Conservation (phyloP, 2,888 invertebrate genomes). For the Pyralis farinalis region DNA sequence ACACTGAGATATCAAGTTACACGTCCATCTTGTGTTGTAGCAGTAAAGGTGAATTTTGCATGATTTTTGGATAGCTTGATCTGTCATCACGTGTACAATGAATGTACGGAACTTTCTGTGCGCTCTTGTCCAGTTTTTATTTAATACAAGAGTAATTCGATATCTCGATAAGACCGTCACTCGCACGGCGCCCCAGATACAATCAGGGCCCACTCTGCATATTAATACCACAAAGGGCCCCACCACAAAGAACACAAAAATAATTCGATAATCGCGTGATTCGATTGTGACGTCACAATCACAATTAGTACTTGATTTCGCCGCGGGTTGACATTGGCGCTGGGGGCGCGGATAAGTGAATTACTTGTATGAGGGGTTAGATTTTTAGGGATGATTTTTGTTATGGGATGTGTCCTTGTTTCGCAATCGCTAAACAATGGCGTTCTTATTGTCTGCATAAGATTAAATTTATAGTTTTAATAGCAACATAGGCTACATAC, state of each 20-base stretch:
- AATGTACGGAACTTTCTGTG: too few species aligned
- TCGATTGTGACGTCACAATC: conserved; percentile 53
- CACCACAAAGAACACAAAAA: conserved; percentile 52
- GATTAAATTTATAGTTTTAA: too few species aligned
- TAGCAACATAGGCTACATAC: too few species aligned
- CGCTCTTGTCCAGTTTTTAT: too few species aligned
- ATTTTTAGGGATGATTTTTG: conserved; percentile 15
- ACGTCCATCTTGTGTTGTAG: too few species aligned
- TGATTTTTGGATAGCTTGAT: too few species aligned
- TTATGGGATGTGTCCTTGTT: neutral
- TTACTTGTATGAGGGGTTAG: conserved; percentile 26
- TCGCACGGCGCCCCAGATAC: conserved; percentile 14
- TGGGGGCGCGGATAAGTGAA: conserved; percentile 35
- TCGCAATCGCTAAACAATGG: too few species aligned
- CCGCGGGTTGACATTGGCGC: conserved; percentile 12
- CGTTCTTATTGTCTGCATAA: too few species aligned
- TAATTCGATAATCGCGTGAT: conserved; percentile 65
- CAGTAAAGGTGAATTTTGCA: too few species aligned
- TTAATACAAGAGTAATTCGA: conserved; percentile 14
- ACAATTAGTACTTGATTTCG: conserved; percentile 43
- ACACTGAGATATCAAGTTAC: too few species aligned
- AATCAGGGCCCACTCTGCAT: conserved; percentile 19
- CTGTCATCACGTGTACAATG: too few species aligned
- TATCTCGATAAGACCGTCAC: conserved; percentile 12
- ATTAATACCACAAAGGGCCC: conserved; percentile 23